Evolutionary conservation across 2,797 vertebrate genomes (phyloP).

Genomic region (Coranthus polyacanthus): DNA sequence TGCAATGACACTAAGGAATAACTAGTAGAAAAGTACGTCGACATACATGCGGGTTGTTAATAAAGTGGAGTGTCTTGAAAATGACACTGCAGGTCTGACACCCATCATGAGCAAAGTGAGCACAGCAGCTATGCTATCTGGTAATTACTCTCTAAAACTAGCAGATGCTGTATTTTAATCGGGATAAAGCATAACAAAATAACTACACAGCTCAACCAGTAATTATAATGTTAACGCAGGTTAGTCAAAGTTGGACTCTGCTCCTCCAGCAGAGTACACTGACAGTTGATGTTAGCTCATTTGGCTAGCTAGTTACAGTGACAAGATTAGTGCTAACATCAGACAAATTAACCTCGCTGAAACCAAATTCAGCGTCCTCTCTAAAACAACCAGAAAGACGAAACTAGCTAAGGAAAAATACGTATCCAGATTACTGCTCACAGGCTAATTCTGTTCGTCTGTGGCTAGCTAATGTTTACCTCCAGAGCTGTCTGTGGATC

Average conservation of each 20-base stretch:
- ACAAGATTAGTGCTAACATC: constrained; percentile 1
- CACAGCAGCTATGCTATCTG: neutral
- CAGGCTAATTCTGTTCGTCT: neutral
- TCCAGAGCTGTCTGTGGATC: constrained; percentile 85
- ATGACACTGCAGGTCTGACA: neutral
- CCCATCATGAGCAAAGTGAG: too few relatives aligned
- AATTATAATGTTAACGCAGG: neutral
- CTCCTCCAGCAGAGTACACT: constrained; percentile 1
- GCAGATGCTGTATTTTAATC: too few relatives aligned
- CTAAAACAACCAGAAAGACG: fast-evolving
- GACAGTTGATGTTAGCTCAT: constrained; percentile 33
- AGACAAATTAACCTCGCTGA: neutral
- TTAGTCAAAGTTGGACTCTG: neutral
- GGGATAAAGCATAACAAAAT: fast-evolving
- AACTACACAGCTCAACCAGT: too few relatives aligned
- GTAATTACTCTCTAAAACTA: neutral
- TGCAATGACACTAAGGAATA: too few relatives aligned
- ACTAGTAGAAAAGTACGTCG: too few relatives aligned
- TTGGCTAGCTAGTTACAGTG: constrained; percentile 15
- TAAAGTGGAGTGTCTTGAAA: too few relatives aligned
- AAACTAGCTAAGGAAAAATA: neutral
- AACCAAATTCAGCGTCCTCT: fast-evolving
- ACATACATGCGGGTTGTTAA: too few relatives aligned
- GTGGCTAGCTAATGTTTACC: constrained; percentile 74
- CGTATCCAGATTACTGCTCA: fast-evolving